A percentile compares a stretch with the other conserved stretches of the same genome.
Evolutionary conservation across 2,113 vertebrate species (phyloP).

Genomic region (Orthonyx spaldingii): DNA sequence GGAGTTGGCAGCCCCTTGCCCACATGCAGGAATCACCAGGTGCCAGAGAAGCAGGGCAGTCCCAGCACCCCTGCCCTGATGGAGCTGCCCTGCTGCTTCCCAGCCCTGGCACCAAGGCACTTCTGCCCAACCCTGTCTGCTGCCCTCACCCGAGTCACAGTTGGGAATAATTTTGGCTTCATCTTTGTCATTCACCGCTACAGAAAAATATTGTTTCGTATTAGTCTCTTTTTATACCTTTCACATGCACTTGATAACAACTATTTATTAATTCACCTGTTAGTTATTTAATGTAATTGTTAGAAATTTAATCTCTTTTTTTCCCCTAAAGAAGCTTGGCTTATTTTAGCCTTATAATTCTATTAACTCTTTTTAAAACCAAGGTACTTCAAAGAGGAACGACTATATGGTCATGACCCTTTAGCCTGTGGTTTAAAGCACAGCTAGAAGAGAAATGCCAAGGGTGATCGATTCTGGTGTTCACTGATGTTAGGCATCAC

Average conservation of each 20-base stretch:
- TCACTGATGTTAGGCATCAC: background rate
- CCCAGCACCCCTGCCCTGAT: background rate
- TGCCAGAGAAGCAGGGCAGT: background rate
- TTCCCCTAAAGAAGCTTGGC: background rate
- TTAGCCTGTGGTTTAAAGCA: background rate
- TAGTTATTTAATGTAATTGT: background rate
- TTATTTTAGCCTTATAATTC: background rate
- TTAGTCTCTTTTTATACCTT: background rate
- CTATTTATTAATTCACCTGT: background rate
- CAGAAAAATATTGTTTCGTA: background rate
- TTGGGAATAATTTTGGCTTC: background rate
- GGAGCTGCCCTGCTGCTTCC: background rate
- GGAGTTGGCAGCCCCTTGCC: background rate
- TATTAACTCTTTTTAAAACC: background rate
- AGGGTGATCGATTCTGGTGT: background rate
- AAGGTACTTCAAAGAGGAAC: background rate
- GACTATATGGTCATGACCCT: background rate
- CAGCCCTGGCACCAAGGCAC: background rate
- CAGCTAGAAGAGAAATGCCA: background rate
- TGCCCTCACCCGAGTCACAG: background rate
- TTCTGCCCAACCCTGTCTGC: background rate
- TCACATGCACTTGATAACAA: background rate
- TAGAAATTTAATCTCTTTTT: background rate
- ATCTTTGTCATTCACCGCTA: background rate
- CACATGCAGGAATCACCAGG: background rate